These are phyloP conservation scores for Ianthella basta DNA, from an alignment of 37 sponge, comb jelly and placozoan species.

Conservation along the genomic window DNA sequence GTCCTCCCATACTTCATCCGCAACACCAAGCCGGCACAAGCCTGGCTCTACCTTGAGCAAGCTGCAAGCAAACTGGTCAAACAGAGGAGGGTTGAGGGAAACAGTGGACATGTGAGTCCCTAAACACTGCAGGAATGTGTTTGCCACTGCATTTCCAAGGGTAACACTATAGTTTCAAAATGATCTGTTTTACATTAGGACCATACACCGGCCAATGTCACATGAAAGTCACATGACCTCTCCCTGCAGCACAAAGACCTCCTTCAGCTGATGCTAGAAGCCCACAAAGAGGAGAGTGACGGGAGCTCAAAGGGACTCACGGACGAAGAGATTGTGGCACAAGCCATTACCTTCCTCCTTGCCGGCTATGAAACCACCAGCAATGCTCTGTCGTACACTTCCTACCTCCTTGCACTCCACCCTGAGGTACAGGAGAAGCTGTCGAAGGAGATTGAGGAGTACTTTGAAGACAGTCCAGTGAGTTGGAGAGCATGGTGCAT, in stretches of 20 bases:
- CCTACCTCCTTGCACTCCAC: slow-evolving; percentile 75
- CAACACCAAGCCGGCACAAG: not conserved
- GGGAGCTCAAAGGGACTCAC: slow-evolving; percentile 26
- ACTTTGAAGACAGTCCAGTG: slow-evolving; percentile 63
- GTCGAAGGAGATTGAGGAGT: slow-evolving; percentile 55
- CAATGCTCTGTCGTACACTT: slow-evolving; percentile 58
- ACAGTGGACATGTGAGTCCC: not conserved
- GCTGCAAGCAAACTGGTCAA: slow-evolving; percentile 13
- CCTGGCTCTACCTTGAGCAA: not conserved
- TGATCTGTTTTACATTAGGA: not conserved
- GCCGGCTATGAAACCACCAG: slow-evolving; percentile 89
- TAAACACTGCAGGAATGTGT: no score
- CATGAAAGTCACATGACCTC: not conserved
- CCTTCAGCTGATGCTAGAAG: slow-evolving; percentile 72
- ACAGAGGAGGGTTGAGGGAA: not conserved
- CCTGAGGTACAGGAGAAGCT: slow-evolving; percentile 71
- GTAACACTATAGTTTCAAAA: no score
- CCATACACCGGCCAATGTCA: not conserved
- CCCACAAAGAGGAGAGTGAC: slow-evolving; percentile 34
- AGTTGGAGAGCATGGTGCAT: slow-evolving; percentile 10
- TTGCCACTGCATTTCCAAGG: not conserved
- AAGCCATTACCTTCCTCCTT: slow-evolving; percentile 64
- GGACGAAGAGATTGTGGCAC: slow-evolving; percentile 57
- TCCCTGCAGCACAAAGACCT: slow-evolving; percentile 57
- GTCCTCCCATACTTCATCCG: not conserved